Evolutionary conservation across 92 coral and sea anemone species (phyloP).

Genomic region (Umimayanthus chanpuru): DNA sequence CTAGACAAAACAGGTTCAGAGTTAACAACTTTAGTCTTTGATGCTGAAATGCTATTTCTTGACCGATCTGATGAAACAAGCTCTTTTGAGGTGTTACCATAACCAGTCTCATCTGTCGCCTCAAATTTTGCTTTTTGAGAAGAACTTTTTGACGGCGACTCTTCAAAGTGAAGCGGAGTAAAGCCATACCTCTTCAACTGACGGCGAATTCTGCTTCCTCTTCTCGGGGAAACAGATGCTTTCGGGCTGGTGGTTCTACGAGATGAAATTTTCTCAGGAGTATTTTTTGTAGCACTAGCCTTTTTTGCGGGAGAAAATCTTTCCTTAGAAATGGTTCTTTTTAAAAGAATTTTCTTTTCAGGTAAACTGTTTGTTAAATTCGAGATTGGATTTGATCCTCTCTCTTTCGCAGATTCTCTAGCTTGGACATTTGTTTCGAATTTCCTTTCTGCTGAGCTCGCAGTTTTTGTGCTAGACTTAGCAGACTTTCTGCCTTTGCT

Average conservation of each 20-base stretch:
- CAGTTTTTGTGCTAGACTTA: background rate
- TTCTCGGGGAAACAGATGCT: slow-evolving; percentile 14
- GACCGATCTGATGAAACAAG: background rate
- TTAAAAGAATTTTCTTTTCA: background rate
- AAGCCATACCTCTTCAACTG: slow-evolving; percentile 34
- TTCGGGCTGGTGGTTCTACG: background rate
- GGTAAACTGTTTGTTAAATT: background rate
- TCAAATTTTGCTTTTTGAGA: background rate
- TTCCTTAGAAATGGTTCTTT: background rate
- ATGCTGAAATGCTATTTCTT: background rate
- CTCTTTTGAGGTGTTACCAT: background rate
- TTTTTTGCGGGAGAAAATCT: background rate
- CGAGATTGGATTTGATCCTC: background rate
- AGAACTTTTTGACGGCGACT: slow-evolving; percentile 6
- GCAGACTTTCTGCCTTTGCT: background rate
- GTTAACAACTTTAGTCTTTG: background rate
- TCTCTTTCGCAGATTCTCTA: background rate
- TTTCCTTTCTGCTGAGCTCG: background rate
- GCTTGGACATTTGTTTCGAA: background rate
- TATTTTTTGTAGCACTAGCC: background rate
- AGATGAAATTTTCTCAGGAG: background rate
- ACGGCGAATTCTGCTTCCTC: slow-evolving; percentile 24
- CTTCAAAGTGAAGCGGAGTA: slow-evolving; percentile 24
- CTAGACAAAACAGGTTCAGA: background rate
- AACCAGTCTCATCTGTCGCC: background rate